Evolutionary conservation across 2,888 invertebrate species (phyloP), one percentile per base, ranked within the genome.

Genomic region (Nipponacmea schrenckii): DNA sequence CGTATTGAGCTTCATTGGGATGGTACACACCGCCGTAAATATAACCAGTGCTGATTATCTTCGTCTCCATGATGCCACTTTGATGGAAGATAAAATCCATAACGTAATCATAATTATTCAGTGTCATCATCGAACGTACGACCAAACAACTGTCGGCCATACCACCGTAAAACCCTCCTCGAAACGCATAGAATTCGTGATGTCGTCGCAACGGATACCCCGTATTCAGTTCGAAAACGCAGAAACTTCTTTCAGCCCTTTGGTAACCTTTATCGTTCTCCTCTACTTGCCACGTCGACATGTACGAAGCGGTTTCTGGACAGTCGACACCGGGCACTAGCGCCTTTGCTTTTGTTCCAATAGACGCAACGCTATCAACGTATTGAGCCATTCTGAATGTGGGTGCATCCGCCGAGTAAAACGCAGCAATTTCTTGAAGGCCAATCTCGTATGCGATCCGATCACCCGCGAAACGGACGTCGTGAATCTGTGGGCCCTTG

Each of bases 401-500:
- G 1, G 75, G 74, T 4, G 69, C 68, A 26, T 48, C 27, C 3
- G 77, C 79, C 15, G 77, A 71, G 69, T 80, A 79, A n/a, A 77
- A 56, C 2, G 73, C 73, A 4, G 56, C 64, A 2, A 78, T 67
- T 62, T 80, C 80, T 63, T 77, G 78, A 2, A 80, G 72, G 27
- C 80, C 72, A 4, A 80, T 73, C 64, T 80, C 80, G 65, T 80
- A 80, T 7, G 78, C 74, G 12, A 80, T 70, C 26, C 77, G 56
- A 26, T 77, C 73, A 17, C 70, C 70, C 0, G 63, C 27, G 67
- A 72, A 80, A 10, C 71, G 66, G 44, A 78, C 67, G 56, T 74
- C 67, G n/a, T 66, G 67, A 14, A 74, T 17, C 69, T 73, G 73
- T 5, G 71, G 64, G 24, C 80, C 79, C 10, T 71, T 62, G 39